A percentile compares a stretch with the other conserved stretches of the same genome.
Evolutionary conservation across 1,140 invertebrate genomes (phyloP).

Genomic region (Pseudomyrmex cubaensis): DNA sequence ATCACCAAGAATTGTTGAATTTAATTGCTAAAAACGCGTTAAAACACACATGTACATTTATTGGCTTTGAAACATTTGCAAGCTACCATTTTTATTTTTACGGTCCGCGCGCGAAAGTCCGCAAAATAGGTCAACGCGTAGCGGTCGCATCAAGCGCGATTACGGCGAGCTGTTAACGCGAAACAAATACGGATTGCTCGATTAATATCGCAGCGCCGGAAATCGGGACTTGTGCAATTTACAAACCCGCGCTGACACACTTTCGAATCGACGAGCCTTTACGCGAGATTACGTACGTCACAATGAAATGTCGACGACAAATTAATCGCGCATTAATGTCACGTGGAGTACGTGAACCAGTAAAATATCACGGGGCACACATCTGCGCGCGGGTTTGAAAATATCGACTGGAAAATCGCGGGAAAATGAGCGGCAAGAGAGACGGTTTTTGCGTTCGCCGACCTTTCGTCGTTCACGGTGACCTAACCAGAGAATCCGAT

Average conservation of each 20-base stretch:
- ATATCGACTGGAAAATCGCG: neutral
- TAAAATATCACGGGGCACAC: conserved; percentile 32
- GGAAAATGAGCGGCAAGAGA: neutral
- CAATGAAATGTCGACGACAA: conserved; percentile 11
- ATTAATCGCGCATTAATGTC: conserved; percentile 30
- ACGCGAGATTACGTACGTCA: neutral
- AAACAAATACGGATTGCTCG: conserved; percentile 10
- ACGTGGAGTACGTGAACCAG: neutral
- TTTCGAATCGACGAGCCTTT: neutral
- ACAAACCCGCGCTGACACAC: conserved; percentile 20
- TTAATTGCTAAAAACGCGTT: conserved; percentile 1
- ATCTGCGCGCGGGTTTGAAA: neutral
- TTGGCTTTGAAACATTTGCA: neutral
- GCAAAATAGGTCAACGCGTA: neutral
- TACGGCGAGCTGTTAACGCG: neutral
- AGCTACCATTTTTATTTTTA: neutral
- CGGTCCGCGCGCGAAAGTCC: neutral
- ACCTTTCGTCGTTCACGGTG: conserved; percentile 65
- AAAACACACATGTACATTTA: neutral
- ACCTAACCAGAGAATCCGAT: conserved; percentile 55
- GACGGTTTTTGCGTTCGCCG: neutral
- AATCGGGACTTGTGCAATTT: conserved; percentile 4
- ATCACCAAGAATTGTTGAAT: neutral
- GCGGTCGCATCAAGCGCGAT: neutral
- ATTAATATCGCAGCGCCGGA: neutral